phyloP scores from a whole-genome alignment of 2,797 vertebrate species.

The Hirundo rustica region DNA sequence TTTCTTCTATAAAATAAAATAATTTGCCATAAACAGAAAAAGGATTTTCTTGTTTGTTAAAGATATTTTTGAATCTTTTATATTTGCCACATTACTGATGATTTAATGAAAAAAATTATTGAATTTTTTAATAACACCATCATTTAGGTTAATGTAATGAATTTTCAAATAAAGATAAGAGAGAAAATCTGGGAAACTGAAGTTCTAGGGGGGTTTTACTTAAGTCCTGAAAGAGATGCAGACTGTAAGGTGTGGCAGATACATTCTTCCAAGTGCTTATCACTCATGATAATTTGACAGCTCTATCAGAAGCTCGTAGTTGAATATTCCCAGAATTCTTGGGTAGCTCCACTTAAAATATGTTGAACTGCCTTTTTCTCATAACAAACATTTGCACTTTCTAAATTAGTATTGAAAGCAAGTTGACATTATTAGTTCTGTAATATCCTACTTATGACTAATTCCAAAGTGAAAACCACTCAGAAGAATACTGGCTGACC shows the following conservation, averaged over 20 bases:
- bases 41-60: neutral
- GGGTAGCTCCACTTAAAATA: neutral
- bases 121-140: neutral
- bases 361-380: neutral
- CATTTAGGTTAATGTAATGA: neutral
- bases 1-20: conserved; percentile 81
- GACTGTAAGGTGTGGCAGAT: neutral
- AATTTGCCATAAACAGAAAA: conserved; percentile 71
- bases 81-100: neutral
- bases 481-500: accelerated
- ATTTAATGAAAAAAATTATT: neutral
- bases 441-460: neutral
- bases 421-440: neutral
- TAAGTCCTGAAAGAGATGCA: neutral
- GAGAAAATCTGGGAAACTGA: neutral
- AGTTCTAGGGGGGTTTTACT: neutral
- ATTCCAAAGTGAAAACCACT: neutral
- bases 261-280: neutral
- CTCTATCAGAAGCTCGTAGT: neutral
- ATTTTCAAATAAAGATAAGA: neutral
- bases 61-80: neutral
- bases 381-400: neutral
- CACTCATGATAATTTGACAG: neutral
- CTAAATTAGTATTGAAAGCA: neutral
- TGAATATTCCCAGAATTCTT: neutral